phyloP scores from a whole-genome alignment of 2,888 invertebrate species.

The Carpatolechia fugitivella region DNA sequence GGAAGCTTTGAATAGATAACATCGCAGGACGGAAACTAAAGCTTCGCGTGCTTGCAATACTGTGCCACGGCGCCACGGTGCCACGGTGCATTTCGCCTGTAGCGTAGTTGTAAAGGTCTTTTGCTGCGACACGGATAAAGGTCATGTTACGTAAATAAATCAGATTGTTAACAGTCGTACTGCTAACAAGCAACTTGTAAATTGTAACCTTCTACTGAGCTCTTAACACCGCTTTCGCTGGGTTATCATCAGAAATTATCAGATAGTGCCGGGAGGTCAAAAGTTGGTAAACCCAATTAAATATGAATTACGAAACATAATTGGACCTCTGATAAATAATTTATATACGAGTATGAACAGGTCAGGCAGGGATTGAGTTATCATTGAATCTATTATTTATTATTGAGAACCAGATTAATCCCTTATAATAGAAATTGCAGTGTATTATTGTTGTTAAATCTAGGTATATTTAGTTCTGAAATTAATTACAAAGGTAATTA shows the following conservation, averaged over 20 bases:
- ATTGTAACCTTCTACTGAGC: slow-evolving; percentile 2
- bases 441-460: neutral
- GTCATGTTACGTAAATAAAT: slow-evolving; percentile 20
- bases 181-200: neutral
- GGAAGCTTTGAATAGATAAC: slow-evolving; percentile 19
- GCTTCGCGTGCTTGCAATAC: slow-evolving; percentile 23
- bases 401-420: neutral
- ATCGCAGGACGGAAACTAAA: slow-evolving; percentile 23
- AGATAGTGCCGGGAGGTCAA: neutral
- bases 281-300: neutral
- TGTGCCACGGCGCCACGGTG: slow-evolving; percentile 10
- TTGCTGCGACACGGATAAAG: slow-evolving; percentile 8
- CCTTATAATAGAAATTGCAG: neutral
- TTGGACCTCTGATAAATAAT: neutral
- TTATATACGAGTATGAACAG: neutral
- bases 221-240: neutral
- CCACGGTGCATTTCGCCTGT: slow-evolving; percentile 18
- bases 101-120: slow-evolving; percentile 9
- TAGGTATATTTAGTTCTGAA: too few species aligned
- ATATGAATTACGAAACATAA: neutral
- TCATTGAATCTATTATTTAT: neutral
- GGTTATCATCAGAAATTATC: slow-evolving; percentile 5
- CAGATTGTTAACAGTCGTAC: slow-evolving; percentile 6
- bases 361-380: neutral
- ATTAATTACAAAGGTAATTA: too few species aligned